These are phyloP conservation scores for Crocodylus rhombifer DNA, from an alignment of 2,797 vertebrate species.

Conservation along the genomic window DNA sequence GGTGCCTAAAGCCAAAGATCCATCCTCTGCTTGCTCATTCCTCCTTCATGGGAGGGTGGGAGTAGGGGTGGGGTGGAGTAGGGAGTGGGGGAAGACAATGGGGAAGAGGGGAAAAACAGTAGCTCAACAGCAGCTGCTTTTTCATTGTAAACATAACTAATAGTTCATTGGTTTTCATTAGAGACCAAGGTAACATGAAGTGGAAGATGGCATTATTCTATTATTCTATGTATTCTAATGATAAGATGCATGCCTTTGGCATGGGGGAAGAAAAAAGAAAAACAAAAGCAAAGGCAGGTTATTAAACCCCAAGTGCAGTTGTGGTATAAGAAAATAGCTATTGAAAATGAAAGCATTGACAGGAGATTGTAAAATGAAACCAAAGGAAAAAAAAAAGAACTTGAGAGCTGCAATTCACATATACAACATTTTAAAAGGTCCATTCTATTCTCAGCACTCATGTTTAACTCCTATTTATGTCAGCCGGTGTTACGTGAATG, in stretches of 20 bases:
- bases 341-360: not conserved
- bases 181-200: not conserved
- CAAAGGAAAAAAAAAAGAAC: not conserved
- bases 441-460: not conserved
- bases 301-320: not conserved
- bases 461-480: not conserved
- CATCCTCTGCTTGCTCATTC: too few relatives aligned
- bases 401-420: not conserved
- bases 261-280: not conserved
- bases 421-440: not conserved
- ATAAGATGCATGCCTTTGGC: accelerated
- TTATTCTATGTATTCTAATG: not conserved
- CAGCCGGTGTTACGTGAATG: not conserved
- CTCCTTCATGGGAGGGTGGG: too few relatives aligned
- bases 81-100: too few relatives aligned
- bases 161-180: not conserved
- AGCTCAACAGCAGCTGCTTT: too few relatives aligned
- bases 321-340: not conserved
- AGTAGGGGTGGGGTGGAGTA: too few relatives aligned
- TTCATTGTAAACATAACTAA: too few relatives aligned
- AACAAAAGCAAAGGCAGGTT: not conserved
- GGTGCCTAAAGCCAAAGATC: too few relatives aligned
- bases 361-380: constrained; percentile 1
- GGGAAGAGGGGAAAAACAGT: too few relatives aligned
- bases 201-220: too few relatives aligned